Percentiles rank a stretch among this genome's conserved stretches.
These are phyloP conservation scores for Crenuchus spilurus DNA, from an alignment of 2,797 vertebrate species.

Conservation along the genomic window DNA sequence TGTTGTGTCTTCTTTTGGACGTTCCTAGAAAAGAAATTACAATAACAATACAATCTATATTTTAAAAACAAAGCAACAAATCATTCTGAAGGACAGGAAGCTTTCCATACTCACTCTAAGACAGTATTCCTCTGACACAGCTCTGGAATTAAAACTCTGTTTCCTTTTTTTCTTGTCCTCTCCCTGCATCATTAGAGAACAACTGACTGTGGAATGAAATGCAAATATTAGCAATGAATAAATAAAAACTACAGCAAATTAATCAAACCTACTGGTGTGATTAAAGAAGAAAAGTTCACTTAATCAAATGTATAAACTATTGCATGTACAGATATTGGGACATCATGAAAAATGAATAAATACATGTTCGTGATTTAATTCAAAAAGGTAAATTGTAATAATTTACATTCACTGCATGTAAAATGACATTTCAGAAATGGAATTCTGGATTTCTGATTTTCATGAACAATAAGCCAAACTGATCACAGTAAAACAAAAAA, in stretches of 20 bases:
- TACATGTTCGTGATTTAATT: too few species aligned
- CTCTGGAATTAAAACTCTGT: conserved; percentile 55
- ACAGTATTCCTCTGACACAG: conserved; percentile 60
- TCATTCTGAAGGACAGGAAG: not conserved
- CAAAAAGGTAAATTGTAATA: too few species aligned
- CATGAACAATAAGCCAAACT: too few species aligned
- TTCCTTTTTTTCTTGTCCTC: conserved; percentile 64
- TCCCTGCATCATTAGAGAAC: conserved; percentile 60
- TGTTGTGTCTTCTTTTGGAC: conserved; percentile 58
- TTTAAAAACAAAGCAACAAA: not conserved
- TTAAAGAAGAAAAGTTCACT: too few species aligned
- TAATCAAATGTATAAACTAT: too few species aligned
- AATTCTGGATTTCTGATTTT: too few species aligned
- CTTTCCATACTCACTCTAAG: conserved; percentile 55
- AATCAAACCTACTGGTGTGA: not conserved
- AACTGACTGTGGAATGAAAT: conserved; percentile 31
- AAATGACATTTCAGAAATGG: too few species aligned
- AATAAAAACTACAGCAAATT: not conserved
- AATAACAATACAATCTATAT: not conserved
- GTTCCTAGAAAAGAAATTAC: conserved; percentile 53
- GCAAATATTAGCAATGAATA: not conserved
- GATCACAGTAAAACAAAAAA: too few species aligned
- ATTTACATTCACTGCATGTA: too few species aligned
- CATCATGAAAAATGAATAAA: too few species aligned
- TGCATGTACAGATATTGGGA: too few species aligned